phyloP scores from a whole-genome alignment of 2,113 vertebrate species.

The Podiceps cristatus region DNA sequence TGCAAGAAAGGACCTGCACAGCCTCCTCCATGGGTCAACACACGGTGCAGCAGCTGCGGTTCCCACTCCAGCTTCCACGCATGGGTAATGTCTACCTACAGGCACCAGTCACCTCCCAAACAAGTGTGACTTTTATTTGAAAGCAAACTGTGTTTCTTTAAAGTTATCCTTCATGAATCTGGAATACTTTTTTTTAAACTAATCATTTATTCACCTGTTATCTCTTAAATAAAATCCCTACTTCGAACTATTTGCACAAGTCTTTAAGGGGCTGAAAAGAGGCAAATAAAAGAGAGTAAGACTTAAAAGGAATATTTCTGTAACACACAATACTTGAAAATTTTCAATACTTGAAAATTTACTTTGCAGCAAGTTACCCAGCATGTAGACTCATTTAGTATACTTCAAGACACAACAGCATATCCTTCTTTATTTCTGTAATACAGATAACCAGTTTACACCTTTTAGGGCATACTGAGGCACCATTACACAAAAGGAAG shows the following conservation, averaged over 20 bases:
- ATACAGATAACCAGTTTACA: neutral
- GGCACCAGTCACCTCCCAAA: accelerated
- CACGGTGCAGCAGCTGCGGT: accelerated
- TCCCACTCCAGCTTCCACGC: neutral
- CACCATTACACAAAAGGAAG: neutral
- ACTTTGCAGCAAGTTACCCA: neutral
- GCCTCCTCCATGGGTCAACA: accelerated
- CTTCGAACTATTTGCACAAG: neutral
- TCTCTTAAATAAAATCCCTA: neutral
- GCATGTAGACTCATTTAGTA: neutral
- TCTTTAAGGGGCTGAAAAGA: neutral
- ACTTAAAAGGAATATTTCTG: neutral
- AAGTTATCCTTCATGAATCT: neutral
- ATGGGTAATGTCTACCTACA: accelerated
- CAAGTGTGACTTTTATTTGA: neutral
- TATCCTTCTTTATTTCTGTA: neutral
- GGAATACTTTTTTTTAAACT: neutral
- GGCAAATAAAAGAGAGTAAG: neutral
- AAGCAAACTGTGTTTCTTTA: neutral
- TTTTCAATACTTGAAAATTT: neutral
- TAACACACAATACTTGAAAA: neutral
- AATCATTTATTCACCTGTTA: neutral
- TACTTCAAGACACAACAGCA: neutral
- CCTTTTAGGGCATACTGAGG: neutral
- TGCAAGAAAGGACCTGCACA: neutral